Base-by-base conservation (phyloP, 2,797 vertebrate genomes). In the Lepilemur ruficaudatus region DNA sequence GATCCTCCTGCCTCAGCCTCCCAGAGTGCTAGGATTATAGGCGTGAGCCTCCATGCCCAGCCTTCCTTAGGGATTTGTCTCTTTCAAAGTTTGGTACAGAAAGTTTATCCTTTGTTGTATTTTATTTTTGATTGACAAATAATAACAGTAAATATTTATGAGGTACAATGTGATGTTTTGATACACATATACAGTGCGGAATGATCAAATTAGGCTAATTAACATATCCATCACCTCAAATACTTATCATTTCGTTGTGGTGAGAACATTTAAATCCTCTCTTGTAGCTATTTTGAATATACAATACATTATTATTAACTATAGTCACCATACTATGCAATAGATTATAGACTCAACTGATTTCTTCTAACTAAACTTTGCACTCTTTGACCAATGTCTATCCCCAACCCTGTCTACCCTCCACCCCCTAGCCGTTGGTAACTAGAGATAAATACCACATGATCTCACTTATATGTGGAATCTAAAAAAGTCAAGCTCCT, bases 1-100 rank as follows among this genome's bases (percentile, higher is more conserved):
- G 0, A 57, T 57, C 55, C 25, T 57, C 55, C 55, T 3, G 9
- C 55, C 23, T 57, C 23, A 0, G 55, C 55, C 55, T 55, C 52
- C 20, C 52, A 55, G 22, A 57, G 22, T 11, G 55, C 55, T 57
- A 25, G 9, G 55, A 57, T 57, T 11, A 57, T 9, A 57, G 22
- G 9, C 1, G 0, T 57, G 9, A 57, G 22, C 23, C 4, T 0
- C 23, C 9, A 25, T 1, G 23, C 4, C 23, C 55, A 25, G 9
- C 55, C 55, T 57, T 57, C 23, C 18, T 57, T 30, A 35, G 63
- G 32, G 48, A 30, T 30, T 86, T 17, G 46, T 72, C 18, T 32
- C 38, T 72, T 72, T 57, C 67, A 43, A 14, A 41, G 25, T 32
- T 57, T 86, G 30, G 8, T 57, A 57, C 7, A 32, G 12, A 57